Evolutionary conservation across 2,797 vertebrate species (phyloP), one percentile per base, ranked within the genome.

Genomic region (Neosilurus hyrtlii): DNA sequence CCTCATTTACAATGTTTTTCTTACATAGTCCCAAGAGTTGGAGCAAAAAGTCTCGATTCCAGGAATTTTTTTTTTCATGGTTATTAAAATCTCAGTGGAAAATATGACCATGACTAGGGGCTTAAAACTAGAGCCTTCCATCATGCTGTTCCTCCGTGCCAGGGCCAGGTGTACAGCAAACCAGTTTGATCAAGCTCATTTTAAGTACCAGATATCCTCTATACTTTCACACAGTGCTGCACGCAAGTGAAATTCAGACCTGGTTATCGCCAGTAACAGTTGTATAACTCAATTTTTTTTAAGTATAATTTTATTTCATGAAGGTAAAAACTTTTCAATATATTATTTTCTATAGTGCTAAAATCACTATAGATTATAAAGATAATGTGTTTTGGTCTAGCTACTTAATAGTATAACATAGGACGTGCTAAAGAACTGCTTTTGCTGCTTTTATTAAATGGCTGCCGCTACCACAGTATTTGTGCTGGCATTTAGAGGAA

Each of bases 21-120:
- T 51, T 22, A 10, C 49, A 22, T 43, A 22, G 0, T 0, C 9
- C 4, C 26, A 30, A 57, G 26, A 56, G 16, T 10, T 24, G 30
- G 16, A 30, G 15, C 26, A 75, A 75, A 26, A 59, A 75, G 72
- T 22, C 4, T 37, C 72, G 22, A 57, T 6, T 35, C 52, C 18
- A 35, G 54, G 4, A 12, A 57, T 24, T 57, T 57, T 59, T 57
- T 0, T 62, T 43, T 62, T 62, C n/a, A 11, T 63, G 37, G 24
- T 70, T 63, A 83, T 68, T 85, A 67, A 63, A 74, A 81, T 89
- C 90, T 77, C 57, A 80, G 61, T 92, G 90, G 91, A 93, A 93
- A 91, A 83, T 88, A 90, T 91, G 87, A 54, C 63, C 86, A 90
- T 84, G 89, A 82, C 88, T 81, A 67, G 75, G 66, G 83, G 81